Evolutionary conservation across 2,888 invertebrate genomes (phyloP), one percentile per base, ranked within the genome.

Genomic region (Ligdia adustata): DNA sequence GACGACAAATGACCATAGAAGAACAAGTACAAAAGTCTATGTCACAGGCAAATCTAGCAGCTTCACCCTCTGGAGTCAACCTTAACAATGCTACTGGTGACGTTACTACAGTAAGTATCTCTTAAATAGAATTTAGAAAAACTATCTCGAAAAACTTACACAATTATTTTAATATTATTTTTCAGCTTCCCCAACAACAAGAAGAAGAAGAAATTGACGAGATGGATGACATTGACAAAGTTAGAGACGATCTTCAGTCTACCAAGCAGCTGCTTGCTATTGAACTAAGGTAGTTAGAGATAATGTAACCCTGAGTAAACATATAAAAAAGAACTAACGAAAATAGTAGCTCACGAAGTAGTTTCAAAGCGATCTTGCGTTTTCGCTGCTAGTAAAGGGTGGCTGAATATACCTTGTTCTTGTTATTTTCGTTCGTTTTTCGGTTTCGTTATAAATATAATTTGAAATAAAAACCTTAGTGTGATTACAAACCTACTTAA

Each of bases 201-300:
- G 92, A 93, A 64, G 93, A 93, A 65, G 93, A 93, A 42, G 95
- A 95, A 64, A 93, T 92, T 9, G 97, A 97, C 72, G 97, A 97
- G 70, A 93, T 97, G 91, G 97, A 97, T 64, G 97, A 97, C 69
- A 97, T 97, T 62, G 97, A 97, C 69, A 96, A 95, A 73, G 94
- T 97, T 9, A 92, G 97, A 62, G 97, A 97, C 72, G 97, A 97
- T 76, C 92, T 97, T 24, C 97, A 97, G 74, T 97, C 97, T 47
- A 97, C 97, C 4, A 97, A 97, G 80, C 97, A 97, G 86, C 93
- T 97, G 91, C 85, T 97, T 52, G 97, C 97, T 7, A 91, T 96
- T 47, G 97, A 97, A 84, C 86, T 97, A 62, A 92, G 93, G 91
- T 89, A 72, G 14, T n/a, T n/a, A n/a, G n/a, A n/a, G n/a, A n/a